A percentile compares a stretch with the other conserved stretches of the same genome.
These are phyloP conservation scores for Belgica antarctica DNA, from an alignment of 2,888 invertebrate genomes.

Conservation along the genomic window DNA sequence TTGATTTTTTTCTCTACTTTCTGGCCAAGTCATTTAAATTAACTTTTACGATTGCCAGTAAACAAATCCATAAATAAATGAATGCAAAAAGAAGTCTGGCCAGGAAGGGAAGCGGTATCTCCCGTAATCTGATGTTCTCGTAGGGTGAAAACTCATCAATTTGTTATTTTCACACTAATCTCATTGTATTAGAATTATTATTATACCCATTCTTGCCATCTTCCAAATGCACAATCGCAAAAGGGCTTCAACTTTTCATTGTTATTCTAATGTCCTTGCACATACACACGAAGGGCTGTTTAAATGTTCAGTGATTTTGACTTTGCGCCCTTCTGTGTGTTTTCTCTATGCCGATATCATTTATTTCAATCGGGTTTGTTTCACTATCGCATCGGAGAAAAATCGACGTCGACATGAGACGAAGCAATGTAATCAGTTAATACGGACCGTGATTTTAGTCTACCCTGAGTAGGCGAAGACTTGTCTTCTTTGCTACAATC, in stretches of 20 bases:
- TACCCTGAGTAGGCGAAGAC: too few species aligned
- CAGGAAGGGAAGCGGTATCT: conserved; percentile 4
- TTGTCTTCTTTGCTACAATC: not conserved
- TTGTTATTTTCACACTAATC: conserved; percentile 40
- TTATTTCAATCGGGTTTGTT: not conserved
- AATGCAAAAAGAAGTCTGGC: not conserved
- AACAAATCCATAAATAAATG: conserved; percentile 31
- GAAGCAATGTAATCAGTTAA: conserved; percentile 12
- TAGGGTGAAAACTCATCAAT: conserved; percentile 35
- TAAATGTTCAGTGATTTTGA: conserved; percentile 29
- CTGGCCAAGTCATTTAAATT: conserved; percentile 39
- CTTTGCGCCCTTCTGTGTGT: conserved; percentile 30
- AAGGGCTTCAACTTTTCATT: not conserved
- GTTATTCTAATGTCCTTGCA: conserved; percentile 3
- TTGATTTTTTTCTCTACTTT: not conserved
- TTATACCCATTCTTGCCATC: not conserved
- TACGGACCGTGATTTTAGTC: conserved; percentile 3
- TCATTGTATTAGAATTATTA: conserved; percentile 38
- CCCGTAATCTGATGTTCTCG: not conserved
- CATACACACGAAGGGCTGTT: not conserved
- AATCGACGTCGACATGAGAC: not conserved
- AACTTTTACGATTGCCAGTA: conserved; percentile 41
- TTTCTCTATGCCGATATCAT: not conserved
- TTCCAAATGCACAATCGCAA: not conserved
- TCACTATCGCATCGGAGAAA: not conserved